phyloP scores from a whole-genome alignment of 37 sponge, comb jelly and placozoan species.

The Axinella damicornis region DNA sequence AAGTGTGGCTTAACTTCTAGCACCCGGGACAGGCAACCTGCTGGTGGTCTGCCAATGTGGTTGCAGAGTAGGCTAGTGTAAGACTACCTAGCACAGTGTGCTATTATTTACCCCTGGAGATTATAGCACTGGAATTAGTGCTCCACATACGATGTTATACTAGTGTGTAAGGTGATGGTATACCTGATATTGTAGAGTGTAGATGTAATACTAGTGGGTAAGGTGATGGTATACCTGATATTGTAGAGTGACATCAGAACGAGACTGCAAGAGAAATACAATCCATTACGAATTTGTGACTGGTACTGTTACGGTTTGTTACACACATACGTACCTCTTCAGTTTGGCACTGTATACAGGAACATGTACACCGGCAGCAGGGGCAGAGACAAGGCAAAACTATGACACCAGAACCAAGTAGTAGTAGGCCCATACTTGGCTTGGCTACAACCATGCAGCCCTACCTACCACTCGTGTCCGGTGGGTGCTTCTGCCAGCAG shows the following conservation, averaged over 20 bases:
- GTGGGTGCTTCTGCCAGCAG: conserved; percentile 51
- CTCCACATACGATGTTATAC: background rate
- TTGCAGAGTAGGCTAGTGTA: too few species aligned
- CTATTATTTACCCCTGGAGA: too few species aligned
- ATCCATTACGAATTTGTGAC: background rate
- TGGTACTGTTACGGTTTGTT: background rate
- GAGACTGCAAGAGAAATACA: conserved; percentile 22
- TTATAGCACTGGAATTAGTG: too few species aligned
- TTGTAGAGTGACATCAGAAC: conserved; percentile 86
- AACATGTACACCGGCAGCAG: too few species aligned
- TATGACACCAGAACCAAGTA: background rate
- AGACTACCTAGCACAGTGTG: too few species aligned
- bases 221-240: conserved; percentile 60
- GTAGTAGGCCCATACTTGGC: too few species aligned
- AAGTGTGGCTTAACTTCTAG: too few species aligned
- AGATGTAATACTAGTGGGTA: background rate
- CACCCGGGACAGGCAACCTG: too few species aligned
- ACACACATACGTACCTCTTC: conserved; percentile 28
- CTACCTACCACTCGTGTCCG: conserved; percentile 43
- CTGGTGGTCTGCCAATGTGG: too few species aligned
- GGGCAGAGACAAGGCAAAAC: background rate
- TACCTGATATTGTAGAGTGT: conserved; percentile 89
- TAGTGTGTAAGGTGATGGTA: background rate
- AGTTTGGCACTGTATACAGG: conserved; percentile 62
- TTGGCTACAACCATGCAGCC: background rate